Conservation (phyloP, 2,113 vertebrate genomes). For the Pedionomus torquatus region DNA sequence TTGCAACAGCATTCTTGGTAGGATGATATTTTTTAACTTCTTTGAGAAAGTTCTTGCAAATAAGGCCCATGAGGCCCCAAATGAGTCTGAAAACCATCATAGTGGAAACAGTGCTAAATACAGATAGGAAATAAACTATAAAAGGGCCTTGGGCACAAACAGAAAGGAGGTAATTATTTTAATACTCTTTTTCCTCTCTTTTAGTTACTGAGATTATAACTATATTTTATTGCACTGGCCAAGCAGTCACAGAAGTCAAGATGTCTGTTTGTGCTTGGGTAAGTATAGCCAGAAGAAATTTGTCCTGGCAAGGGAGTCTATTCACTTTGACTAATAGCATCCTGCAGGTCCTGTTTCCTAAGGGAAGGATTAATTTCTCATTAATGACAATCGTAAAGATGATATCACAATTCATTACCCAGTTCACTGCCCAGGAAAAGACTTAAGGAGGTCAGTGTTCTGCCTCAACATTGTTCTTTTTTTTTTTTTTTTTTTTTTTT, state of each 20-base stretch:
- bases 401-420: conserved; percentile 21
- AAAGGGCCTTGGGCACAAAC: neutral
- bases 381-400: conserved; percentile 30
- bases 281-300: conserved; percentile 9
- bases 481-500: neutral
- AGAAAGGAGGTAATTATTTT: conserved; percentile 25
- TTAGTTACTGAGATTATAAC: neutral
- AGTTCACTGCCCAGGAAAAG: neutral
- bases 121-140: neutral
- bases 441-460: neutral
- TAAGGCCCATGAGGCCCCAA: neutral
- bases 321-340: conserved; percentile 19
- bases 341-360: conserved; percentile 28
- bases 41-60: neutral
- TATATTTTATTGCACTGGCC: neutral
- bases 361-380: conserved; percentile 39
- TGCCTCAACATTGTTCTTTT: neutral
- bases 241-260: neutral
- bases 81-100: neutral
- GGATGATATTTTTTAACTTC: neutral
- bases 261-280: neutral
- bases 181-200: neutral
- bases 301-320: neutral
- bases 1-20: neutral
- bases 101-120: neutral